phyloP scores from a whole-genome alignment of 2,888 invertebrate species.

The Herminia tarsipennalis region DNA sequence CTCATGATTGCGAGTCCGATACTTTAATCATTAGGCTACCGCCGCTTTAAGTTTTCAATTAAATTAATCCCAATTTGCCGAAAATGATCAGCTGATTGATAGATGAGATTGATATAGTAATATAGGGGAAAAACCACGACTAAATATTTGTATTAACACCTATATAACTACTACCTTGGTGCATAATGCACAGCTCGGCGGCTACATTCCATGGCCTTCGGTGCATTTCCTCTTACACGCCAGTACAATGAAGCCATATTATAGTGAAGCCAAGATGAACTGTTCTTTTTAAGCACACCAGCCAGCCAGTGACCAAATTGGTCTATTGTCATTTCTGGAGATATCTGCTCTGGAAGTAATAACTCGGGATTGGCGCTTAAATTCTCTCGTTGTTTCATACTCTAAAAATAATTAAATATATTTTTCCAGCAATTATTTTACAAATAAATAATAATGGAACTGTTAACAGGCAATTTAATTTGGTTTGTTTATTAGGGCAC shows the following conservation, averaged over 20 bases:
- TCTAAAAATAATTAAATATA: constrained; percentile 52
- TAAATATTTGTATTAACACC: background rate
- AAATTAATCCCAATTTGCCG: no score
- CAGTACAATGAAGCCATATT: constrained; percentile 93
- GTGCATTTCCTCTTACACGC: constrained; percentile 90
- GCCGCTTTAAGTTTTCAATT: no score
- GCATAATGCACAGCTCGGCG: constrained; percentile 91
- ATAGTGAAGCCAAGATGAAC: constrained; percentile 91
- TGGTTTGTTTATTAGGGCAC: no score
- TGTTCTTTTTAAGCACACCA: constrained; percentile 87
- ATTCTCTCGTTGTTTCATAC: constrained; percentile 67
- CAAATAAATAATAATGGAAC: no score
- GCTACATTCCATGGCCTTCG: constrained; percentile 92
- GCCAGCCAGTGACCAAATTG: constrained; percentile 87
- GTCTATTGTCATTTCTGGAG: constrained; percentile 63
- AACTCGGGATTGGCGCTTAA: constrained; percentile 61
- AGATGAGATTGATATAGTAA: no score
- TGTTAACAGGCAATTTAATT: no score
- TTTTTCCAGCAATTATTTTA: no score
- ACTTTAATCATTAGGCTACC: no score
- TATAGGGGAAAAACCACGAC: constrained; percentile 6
- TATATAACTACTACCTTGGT: constrained; percentile 85
- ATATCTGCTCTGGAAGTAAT: constrained; percentile 55
- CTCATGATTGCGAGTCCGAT: no score
- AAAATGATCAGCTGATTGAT: no score